These are phyloP conservation scores for Nibea coibor DNA, from an alignment of 2,113 vertebrate genomes.

Conservation along the genomic window DNA sequence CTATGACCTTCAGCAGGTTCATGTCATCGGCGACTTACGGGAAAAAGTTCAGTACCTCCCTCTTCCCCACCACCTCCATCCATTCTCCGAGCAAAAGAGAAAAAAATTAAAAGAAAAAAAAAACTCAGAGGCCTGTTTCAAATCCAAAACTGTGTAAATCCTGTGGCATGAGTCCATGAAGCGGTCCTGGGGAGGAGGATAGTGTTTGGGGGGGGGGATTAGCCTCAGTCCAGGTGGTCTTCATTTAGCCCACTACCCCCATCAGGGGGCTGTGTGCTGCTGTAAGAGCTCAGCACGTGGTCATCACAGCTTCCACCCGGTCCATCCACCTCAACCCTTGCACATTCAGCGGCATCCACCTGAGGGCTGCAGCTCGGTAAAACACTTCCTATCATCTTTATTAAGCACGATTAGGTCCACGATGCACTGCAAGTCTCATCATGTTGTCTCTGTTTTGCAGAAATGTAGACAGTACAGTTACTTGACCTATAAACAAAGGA, in stretches of 20 bases:
- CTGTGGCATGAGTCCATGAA: constrained; percentile 73
- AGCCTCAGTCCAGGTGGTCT: constrained; percentile 79
- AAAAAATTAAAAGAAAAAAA: constrained; percentile 23
- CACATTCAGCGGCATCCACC: not conserved
- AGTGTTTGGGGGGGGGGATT: constrained; percentile 67
- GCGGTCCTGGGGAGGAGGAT: constrained; percentile 38
- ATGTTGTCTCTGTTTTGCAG: constrained; percentile 34
- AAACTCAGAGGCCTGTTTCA: constrained; percentile 66
- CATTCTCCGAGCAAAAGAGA: constrained; percentile 27
- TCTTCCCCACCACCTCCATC: constrained; percentile 13
- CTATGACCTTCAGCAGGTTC: constrained; percentile 34
- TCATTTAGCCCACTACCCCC: constrained; percentile 73
- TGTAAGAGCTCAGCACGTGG: constrained; percentile 52
- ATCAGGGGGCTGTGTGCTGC: constrained; percentile 65
- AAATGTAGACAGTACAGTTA: not conserved
- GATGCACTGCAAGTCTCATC: constrained; percentile 41
- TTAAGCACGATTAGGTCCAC: constrained; percentile 33
- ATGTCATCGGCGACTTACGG: constrained; percentile 39
- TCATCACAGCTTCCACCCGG: constrained; percentile 44
- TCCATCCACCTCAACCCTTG: not conserved
- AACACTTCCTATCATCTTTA: constrained; percentile 53
- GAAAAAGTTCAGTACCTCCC: constrained; percentile 24
- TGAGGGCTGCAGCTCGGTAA: constrained; percentile 19
- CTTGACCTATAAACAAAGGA: not conserved
- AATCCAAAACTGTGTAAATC: constrained; percentile 73